These are phyloP conservation scores for Drosophila sp. DNA, from an alignment of 1,140 invertebrate genomes.

Conservation along the genomic window DNA sequence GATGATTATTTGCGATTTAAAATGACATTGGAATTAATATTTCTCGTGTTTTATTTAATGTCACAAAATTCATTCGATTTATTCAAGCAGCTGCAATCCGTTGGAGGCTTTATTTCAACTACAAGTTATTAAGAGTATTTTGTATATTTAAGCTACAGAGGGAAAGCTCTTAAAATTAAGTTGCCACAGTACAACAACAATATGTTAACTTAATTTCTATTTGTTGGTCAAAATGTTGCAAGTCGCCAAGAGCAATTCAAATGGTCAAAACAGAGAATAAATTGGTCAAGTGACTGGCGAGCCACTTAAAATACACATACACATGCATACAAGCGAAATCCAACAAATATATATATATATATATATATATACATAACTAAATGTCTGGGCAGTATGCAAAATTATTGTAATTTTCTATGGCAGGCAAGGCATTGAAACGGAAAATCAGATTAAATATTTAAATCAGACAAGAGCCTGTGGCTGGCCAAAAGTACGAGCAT, in stretches of 20 bases:
- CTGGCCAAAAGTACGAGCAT: slow-evolving; percentile 49
- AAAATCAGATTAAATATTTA: slow-evolving; percentile 83
- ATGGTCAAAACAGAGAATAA: slow-evolving; percentile 27
- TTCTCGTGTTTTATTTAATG: background rate
- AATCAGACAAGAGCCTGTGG: slow-evolving; percentile 67
- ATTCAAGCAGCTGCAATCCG: background rate
- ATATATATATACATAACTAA: slow-evolving; percentile 4
- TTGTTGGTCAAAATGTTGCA: slow-evolving; percentile 41
- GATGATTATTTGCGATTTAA: too few relatives aligned
- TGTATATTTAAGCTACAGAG: slow-evolving; percentile 1
- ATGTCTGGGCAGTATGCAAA: slow-evolving; percentile 14
- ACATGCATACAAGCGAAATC: slow-evolving; percentile 7
- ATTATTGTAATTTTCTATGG: slow-evolving; percentile 56
- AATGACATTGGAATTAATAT: background rate
- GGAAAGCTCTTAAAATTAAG: background rate
- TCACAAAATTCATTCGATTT: background rate
- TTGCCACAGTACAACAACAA: slow-evolving; percentile 22
- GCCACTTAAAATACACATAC: slow-evolving; percentile 48
- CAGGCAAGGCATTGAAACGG: slow-evolving; percentile 58
- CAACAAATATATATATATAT: background rate
- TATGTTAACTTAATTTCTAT: slow-evolving; percentile 22
- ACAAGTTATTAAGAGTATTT: slow-evolving; percentile 1
- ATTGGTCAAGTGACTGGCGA: slow-evolving; percentile 32
- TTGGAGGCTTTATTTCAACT: background rate
- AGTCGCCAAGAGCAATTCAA: slow-evolving; percentile 60